Evolutionary conservation across 2,797 vertebrate species (phyloP), one percentile per base, ranked within the genome.

Genomic region (Anabacerthia variegaticeps): DNA sequence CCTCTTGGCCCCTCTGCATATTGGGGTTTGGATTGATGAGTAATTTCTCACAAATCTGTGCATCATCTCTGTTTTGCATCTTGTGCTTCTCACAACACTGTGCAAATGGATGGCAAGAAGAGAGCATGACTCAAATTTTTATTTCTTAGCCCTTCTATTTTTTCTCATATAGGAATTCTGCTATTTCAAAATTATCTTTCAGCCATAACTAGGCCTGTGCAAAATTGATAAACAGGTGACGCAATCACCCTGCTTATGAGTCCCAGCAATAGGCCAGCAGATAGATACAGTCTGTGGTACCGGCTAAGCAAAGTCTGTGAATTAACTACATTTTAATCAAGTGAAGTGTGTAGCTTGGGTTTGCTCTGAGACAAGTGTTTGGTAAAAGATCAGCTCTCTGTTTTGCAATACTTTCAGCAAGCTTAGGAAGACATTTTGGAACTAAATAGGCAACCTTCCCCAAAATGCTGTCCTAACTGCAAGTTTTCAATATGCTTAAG

Each of bases 161-260:
- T 84, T 44, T 79, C 28, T 76, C 19, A 23, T 48, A 12, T 2
- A 66, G 39, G 27, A 91, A 65, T 67, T 87, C 39, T 83, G 27
- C 30, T 74, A 14, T 92, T 94, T 82, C 61, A 65, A 27, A 92
- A n/a, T 72, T 74, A 54, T 93, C 48, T 89, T 93, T 82, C 86
- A 92, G 17, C 34, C 37, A 37, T 22, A 83, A 54, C 52, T 24
- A 71, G n/a, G 46, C 44, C 27, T 41, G 32, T 48, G 21, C 27
- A 69, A 87, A 93, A 89, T 3, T 59, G 55, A 67, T 76, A 55
- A 88, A 73, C 10, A 65, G 15, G 10, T 83, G 32, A 79, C 79
- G 68, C 54, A 63, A 41, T 88, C 37, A 43, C 20, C 6, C 26
- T 49, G 26, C 48, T 78, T 76, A 39, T 55, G 43, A 72, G 51